Base-by-base conservation (phyloP, 1,140 invertebrate genomes). In the Coenobita brevimanus region DNA sequence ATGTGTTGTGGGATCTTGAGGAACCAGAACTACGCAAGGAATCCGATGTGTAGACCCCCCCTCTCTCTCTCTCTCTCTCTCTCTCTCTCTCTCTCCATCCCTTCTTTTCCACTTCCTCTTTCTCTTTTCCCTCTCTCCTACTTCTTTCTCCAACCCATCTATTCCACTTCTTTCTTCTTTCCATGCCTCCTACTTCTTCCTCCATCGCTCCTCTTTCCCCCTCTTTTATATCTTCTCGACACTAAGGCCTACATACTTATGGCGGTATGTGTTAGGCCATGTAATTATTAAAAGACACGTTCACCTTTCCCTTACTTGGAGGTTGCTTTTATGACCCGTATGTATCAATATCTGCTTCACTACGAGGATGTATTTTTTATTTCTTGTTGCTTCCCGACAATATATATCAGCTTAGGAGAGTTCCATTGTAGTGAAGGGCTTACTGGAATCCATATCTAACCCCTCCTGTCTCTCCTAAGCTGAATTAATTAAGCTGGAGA, bases 1-100 rank as follows among this genome's bases (percentile, higher is more conserved):
- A 90, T 64, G 83, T 90, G 21, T 67, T 89, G 17, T 90, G 88
- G 87, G 90, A 86, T 36, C 57, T 90, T 4, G 81, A 83, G 0
- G 33, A 50, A 36, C 2, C 54, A 10, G 41, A 64, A 8, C 38
- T 57, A 2, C 50, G 60, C 46, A 80, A 86, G 36, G 60, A 83
- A 60, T 82, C 89, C 8, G 46, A 60, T 57, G 62, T 88, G 17
- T 81, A 80, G 43, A 57, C n/a, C 13, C 54, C n/a, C 54, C 13
- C n/a, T 57, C 13, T 13, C n/a, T 57, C 54, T 57, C 54, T 57
- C 54, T 57, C 54, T 57, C 54, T 57, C 54, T 57, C 54, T 67
- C 80, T 73, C 80, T 82, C 41, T 15, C 80, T 33, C 36, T 82
- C n/a, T 38, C 80, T 33, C 80, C 62, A 67, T 60, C 80, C n/a